Percentiles rank a stretch among this genome's conserved stretches.
Evolutionary conservation across 2,113 vertebrate species (phyloP).

Genomic region (Forbesichthys agassizii): DNA sequence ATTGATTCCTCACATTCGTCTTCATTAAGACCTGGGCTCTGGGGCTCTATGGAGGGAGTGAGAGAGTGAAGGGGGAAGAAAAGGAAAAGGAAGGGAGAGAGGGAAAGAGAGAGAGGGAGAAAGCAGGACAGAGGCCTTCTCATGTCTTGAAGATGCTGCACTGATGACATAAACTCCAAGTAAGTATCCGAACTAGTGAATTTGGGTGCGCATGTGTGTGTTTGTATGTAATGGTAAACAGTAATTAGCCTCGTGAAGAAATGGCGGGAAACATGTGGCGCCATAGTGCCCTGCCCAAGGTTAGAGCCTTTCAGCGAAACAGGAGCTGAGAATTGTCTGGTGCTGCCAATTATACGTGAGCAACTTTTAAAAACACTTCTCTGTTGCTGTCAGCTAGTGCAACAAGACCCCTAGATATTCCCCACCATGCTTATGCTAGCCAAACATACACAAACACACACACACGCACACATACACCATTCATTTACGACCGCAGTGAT

Average conservation of each 20-base stretch:
- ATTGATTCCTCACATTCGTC: constrained; percentile 81
- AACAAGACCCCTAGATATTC: constrained; percentile 5
- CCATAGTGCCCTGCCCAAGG: constrained; percentile 22
- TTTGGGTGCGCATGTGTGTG: neutral
- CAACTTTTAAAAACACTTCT: constrained; percentile 14
- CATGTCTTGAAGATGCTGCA: constrained; percentile 32
- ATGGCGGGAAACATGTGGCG: constrained; percentile 11
- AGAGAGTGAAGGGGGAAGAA: constrained; percentile 28
- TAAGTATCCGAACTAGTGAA: constrained; percentile 23
- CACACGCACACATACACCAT: constrained; percentile 25
- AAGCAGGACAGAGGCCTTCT: constrained; percentile 4
- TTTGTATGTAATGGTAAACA: neutral
- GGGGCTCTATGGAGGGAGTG: constrained; percentile 50
- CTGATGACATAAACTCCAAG: constrained; percentile 52
- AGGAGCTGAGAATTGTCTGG: constrained; percentile 22
- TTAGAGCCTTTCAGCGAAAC: constrained; percentile 4
- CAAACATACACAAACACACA: neutral
- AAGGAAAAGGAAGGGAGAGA: constrained; percentile 16
- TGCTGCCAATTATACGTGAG: constrained; percentile 54
- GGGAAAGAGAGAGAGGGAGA: constrained; percentile 36
- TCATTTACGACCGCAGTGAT: constrained; percentile 41
- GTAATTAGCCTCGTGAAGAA: neutral
- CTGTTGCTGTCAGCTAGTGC: neutral
- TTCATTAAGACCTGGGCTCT: constrained; percentile 77
- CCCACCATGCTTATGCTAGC: too few species aligned